Conservation (phyloP, 2,888 invertebrate genomes). For the Craniophora ligustri region DNA sequence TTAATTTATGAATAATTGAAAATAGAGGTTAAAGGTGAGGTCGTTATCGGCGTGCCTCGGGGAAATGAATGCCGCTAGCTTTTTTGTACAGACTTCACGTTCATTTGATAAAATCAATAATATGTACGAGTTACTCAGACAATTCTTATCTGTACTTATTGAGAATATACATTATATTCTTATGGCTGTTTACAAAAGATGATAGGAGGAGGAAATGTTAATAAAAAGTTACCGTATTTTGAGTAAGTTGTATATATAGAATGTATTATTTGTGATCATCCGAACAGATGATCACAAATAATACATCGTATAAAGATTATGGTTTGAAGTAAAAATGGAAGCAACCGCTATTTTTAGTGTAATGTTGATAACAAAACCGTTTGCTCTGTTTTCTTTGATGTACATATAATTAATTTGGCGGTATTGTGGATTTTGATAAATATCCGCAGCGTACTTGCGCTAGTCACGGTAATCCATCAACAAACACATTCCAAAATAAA, state of each 20-base stretch:
- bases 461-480: constrained; percentile 43
- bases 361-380: neutral
- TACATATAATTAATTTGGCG: constrained; percentile 31
- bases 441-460: constrained; percentile 21
- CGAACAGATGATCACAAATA: no score
- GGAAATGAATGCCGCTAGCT: constrained; percentile 76
- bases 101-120: constrained; percentile 67
- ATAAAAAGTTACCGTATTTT: no score
- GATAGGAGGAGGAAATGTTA: neutral
- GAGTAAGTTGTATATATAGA: no score
- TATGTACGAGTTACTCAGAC: constrained; percentile 41
- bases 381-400: neutral
- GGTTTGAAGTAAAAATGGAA: neutral
- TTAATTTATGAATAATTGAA: constrained; percentile 85
- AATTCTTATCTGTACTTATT: neutral
- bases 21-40: constrained; percentile 80
- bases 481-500: constrained; percentile 31
- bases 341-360: neutral
- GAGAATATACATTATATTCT: neutral
- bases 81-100: constrained; percentile 69
- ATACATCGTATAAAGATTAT: no score
- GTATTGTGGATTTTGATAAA: constrained; percentile 22
- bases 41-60: constrained; percentile 77
- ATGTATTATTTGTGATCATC: no score
- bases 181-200: neutral